phyloP scores from a whole-genome alignment of 2,888 invertebrate genomes.

The Halocaridina rubra region DNA sequence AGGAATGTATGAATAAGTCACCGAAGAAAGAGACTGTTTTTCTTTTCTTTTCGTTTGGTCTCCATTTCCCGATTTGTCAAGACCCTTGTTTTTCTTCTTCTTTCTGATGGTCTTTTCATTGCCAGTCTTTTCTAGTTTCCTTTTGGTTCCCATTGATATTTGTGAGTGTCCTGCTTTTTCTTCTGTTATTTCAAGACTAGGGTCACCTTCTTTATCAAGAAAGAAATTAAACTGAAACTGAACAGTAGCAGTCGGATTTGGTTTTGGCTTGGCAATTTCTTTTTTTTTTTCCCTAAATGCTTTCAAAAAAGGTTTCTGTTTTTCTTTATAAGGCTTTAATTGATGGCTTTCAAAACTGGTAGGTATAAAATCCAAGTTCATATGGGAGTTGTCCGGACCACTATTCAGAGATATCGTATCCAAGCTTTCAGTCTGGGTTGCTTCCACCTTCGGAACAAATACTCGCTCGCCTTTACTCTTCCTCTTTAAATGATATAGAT shows the following conservation, averaged over 20 bases:
- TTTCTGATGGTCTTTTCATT: background rate
- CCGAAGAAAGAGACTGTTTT: background rate
- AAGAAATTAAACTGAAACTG: background rate
- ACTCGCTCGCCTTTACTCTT: background rate
- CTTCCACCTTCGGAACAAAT: background rate
- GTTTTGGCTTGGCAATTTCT: background rate
- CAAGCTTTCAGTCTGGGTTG: background rate
- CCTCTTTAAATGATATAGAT: conserved; percentile 21
- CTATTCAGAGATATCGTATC: too few relatives aligned
- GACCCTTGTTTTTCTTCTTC: background rate
- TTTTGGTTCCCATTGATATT: too few relatives aligned
- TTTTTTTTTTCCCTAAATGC: background rate
- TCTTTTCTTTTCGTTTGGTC: background rate
- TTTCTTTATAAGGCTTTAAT: too few relatives aligned
- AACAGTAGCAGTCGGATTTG: background rate
- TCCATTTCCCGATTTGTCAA: background rate
- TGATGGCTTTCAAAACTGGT: background rate
- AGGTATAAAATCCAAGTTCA: background rate
- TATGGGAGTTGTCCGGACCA: too few relatives aligned
- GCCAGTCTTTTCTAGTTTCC: too few relatives aligned
- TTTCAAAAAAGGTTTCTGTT: background rate
- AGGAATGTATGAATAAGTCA: conserved; percentile 16
- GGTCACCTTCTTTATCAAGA: background rate
- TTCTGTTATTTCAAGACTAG: background rate
- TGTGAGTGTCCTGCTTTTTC: too few relatives aligned